Evolutionary conservation across 2,888 invertebrate species (phyloP).

Genomic region (Nymphalis c-album): DNA sequence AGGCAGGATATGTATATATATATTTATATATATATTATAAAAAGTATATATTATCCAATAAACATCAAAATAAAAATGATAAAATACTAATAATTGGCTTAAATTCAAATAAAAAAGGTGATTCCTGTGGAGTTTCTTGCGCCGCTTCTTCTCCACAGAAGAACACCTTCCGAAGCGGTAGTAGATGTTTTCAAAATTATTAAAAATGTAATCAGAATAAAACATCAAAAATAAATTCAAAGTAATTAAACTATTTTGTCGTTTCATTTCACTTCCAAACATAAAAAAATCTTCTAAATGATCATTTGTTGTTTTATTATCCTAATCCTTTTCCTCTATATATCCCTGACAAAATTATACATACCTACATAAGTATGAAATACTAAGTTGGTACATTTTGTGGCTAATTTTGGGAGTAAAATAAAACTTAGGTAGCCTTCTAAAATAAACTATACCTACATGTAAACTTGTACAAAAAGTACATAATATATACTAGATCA

Average conservation of each 20-base stretch:
- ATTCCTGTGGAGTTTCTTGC: slow-evolving; percentile 69
- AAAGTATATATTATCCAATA: neutral
- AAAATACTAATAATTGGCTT: slow-evolving; percentile 15
- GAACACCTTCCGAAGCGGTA: slow-evolving; percentile 69
- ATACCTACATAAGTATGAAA: too few species aligned
- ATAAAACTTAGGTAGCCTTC: too few species aligned
- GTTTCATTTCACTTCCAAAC: slow-evolving; percentile 44
- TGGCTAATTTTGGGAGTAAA: too few species aligned
- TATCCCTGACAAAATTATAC: too few species aligned
- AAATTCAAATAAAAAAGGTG: slow-evolving; percentile 38
- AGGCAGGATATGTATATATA: too few species aligned
- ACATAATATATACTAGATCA: too few species aligned
- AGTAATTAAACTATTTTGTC: slow-evolving; percentile 44
- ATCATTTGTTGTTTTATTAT: slow-evolving; percentile 22
- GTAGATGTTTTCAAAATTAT: slow-evolving; percentile 37
- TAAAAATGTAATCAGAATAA: slow-evolving; percentile 33
- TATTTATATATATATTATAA: neutral
- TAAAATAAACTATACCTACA: too few species aligned
- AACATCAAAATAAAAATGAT: neutral
- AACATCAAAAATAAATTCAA: slow-evolving; percentile 40
- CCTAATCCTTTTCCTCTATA: neutral
- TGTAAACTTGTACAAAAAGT: too few species aligned
- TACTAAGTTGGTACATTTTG: too few species aligned
- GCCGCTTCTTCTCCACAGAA: slow-evolving; percentile 73
- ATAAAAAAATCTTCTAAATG: too few species aligned